These are phyloP conservation scores for Drosophila triauraria DNA, from an alignment of 1,140 invertebrate species.

Conservation along the genomic window DNA sequence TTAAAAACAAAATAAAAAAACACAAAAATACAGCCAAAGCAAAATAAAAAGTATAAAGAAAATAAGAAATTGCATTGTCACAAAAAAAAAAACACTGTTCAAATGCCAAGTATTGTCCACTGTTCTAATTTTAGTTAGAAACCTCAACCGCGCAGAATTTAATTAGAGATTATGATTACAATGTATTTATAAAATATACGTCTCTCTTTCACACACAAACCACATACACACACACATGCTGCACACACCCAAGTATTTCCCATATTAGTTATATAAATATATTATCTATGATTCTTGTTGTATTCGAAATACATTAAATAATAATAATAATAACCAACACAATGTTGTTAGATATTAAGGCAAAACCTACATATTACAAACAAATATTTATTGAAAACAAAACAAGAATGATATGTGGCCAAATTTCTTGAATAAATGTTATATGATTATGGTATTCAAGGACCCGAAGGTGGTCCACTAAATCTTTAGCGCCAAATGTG, in stretches of 20 bases:
- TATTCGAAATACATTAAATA: constrained; percentile 50
- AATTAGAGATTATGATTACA: constrained; percentile 46
- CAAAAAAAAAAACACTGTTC: constrained; percentile 33
- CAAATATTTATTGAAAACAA: constrained; percentile 52
- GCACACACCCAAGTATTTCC: constrained; percentile 58
- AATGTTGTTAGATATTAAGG: constrained; percentile 64
- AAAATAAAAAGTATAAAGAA: constrained; percentile 32
- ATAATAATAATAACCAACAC: constrained; percentile 36
- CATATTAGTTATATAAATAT: constrained; percentile 45
- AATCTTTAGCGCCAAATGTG: constrained; percentile 6
- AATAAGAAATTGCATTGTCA: constrained; percentile 21
- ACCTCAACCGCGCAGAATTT: constrained; percentile 19
- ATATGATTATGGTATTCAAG: constrained; percentile 50
- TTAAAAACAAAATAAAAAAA: constrained; percentile 1
- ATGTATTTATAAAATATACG: constrained; percentile 35
- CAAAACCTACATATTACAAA: constrained; percentile 37
- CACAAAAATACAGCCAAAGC: constrained; percentile 29
- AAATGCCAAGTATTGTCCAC: constrained; percentile 57
- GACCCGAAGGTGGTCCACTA: constrained; percentile 16
- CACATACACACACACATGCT: constrained; percentile 9
- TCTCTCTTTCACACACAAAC: constrained; percentile 16
- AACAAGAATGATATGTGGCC: constrained; percentile 45
- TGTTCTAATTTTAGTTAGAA: constrained; percentile 33
- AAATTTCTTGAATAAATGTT: constrained; percentile 67
- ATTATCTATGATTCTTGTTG: constrained; percentile 55